These are phyloP conservation scores for Lysiphlebus fabarum DNA, from an alignment of 1,140 invertebrate species.

Conservation along the genomic window DNA sequence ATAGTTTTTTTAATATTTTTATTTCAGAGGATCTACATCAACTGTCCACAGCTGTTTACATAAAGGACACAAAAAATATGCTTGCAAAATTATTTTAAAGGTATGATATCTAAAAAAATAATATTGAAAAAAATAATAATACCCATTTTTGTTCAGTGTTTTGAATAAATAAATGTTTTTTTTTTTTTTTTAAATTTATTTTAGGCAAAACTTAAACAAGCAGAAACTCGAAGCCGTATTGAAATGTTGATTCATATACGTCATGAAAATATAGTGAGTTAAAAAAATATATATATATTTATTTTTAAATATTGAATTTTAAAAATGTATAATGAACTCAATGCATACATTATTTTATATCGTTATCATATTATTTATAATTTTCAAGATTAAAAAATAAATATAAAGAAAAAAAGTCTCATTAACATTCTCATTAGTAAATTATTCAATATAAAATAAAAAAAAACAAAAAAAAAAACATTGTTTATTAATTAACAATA, in stretches of 20 bases:
- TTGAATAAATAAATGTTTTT: not conserved
- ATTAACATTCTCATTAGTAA: too few relatives aligned
- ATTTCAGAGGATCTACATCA: constrained; percentile 39
- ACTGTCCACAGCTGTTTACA: constrained; percentile 40
- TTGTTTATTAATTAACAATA: not conserved
- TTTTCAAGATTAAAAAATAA: not conserved
- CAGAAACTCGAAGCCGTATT: constrained; percentile 35
- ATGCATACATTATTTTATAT: not conserved
- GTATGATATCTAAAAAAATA: constrained; percentile 25
- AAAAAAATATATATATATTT: constrained; percentile 2
- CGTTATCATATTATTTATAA: not conserved
- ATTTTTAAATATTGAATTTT: not conserved
- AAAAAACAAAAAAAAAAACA: not conserved
- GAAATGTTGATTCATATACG: constrained; percentile 35
- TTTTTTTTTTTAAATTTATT: constrained; percentile 13
- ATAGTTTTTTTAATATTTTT: not conserved
- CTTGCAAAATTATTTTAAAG: constrained; percentile 43
- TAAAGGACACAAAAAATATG: constrained; percentile 37
- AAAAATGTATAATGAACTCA: not conserved
- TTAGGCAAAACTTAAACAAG: constrained; percentile 36
- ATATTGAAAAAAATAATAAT: not conserved
- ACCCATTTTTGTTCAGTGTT: not conserved
- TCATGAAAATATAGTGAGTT: constrained; percentile 42
- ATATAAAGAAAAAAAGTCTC: not conserved
- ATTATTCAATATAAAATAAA: not conserved